Conservation (phyloP, 37 sponge, comb jelly and placozoan genomes). For the Corticium candelabrum region DNA sequence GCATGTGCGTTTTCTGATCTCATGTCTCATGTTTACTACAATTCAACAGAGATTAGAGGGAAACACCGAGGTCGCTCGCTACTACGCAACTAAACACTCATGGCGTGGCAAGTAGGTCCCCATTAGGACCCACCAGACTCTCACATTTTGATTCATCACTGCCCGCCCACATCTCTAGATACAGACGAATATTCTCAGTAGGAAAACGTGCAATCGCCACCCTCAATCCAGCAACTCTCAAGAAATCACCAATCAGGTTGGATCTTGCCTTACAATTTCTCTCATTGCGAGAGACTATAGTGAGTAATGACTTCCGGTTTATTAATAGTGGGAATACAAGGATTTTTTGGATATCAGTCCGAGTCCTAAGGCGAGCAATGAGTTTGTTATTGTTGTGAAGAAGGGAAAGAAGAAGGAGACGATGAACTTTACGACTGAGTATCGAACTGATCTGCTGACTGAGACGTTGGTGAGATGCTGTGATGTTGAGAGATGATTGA, state of each 20-base stretch:
- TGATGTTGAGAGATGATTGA: no score
- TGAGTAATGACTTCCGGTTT: neutral
- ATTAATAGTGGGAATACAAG: slow-evolving; percentile 83
- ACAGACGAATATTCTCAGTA: slow-evolving; percentile 85
- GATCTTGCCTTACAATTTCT: no score
- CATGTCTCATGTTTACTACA: neutral
- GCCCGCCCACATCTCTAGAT: slow-evolving; percentile 29
- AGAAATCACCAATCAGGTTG: slow-evolving; percentile 83
- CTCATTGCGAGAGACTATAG: neutral
- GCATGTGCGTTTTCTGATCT: no score
- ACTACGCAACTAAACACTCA: slow-evolving; percentile 88
- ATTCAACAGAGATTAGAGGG: slow-evolving; percentile 20
- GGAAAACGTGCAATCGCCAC: slow-evolving; percentile 78
- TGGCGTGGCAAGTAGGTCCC: slow-evolving; percentile 87
- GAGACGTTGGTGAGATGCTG: slow-evolving; percentile 55
- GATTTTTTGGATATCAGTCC: slow-evolving; percentile 79
- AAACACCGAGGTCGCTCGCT: slow-evolving; percentile 70
- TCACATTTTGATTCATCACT: no score
- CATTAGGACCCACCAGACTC: neutral
- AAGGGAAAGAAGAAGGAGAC: slow-evolving; percentile 75
- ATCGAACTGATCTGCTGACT: slow-evolving; percentile 84
- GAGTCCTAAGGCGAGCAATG: slow-evolving; percentile 84
- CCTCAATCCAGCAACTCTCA: slow-evolving; percentile 66
- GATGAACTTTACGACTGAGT: slow-evolving; percentile 90
- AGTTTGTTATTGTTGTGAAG: slow-evolving; percentile 74